Evolutionary conservation across 2,797 vertebrate species (phyloP).

Genomic region (Furcifer pardalis): DNA sequence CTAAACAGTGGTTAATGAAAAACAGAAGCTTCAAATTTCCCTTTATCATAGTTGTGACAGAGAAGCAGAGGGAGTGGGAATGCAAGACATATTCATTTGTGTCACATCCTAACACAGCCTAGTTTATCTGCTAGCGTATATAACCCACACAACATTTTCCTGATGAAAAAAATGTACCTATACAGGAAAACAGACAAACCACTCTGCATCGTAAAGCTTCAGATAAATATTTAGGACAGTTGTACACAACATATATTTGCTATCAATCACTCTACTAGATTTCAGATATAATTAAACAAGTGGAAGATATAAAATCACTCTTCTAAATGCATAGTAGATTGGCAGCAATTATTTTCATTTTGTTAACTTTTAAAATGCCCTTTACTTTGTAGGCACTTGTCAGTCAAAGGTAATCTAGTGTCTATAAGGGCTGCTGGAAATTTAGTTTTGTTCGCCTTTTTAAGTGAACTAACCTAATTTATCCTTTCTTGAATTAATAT

Average conservation of each 20-base stretch:
- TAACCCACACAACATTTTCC: background rate
- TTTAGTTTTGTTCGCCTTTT: background rate
- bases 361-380: background rate
- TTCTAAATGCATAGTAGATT: background rate
- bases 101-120: no score
- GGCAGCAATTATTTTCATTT: background rate
- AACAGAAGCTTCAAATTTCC: background rate
- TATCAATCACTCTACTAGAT: background rate
- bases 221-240: background rate
- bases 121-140: no score
- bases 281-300: background rate
- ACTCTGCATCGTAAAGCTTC: no score
- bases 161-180: background rate
- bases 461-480: background rate
- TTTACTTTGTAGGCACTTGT: slow-evolving; percentile 5
- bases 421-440: background rate
- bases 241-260: background rate
- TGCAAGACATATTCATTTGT: no score
- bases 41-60: background rate
- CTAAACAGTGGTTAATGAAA: background rate
- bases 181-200: background rate
- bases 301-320: background rate
- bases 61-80: background rate
- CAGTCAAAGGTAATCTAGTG: background rate
- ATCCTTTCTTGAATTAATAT: background rate